Conservation (phyloP, 2,888 invertebrate species). For the Heterodera filipjevi region DNA sequence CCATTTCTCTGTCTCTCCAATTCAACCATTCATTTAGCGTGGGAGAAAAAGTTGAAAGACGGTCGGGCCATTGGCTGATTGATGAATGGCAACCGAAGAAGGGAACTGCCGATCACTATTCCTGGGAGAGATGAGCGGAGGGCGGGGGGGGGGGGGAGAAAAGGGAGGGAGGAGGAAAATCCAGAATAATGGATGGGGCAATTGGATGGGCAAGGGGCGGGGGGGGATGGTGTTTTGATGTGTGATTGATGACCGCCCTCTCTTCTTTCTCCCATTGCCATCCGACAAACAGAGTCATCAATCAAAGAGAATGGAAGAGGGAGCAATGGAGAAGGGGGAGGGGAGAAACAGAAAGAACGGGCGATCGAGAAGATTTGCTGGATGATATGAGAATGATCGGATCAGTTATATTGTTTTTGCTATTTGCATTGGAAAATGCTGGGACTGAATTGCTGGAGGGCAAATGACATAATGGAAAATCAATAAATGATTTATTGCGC, state of each 20-base stretch:
- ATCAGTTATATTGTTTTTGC: not conserved
- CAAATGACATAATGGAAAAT: not conserved
- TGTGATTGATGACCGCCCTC: constrained; percentile 7
- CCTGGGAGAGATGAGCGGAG: not conserved
- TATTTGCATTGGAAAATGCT: not conserved
- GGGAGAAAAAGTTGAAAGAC: not conserved
- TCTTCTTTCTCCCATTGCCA: not conserved
- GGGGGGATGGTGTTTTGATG: constrained; percentile 5
- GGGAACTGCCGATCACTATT: not conserved
- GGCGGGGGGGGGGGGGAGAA: not conserved
- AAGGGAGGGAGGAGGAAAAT: not conserved
- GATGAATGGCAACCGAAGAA: not conserved
- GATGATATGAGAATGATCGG: constrained; percentile 1
- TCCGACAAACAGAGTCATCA: constrained; percentile 20
- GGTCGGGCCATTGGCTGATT: not conserved
- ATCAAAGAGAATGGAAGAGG: not conserved
- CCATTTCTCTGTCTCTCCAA: not conserved
- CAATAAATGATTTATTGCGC: constrained; percentile 12
- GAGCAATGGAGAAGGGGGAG: not conserved
- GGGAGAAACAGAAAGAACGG: not conserved
- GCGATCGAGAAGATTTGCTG: constrained; percentile 1
- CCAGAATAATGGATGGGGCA: not conserved
- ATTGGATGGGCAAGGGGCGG: not conserved
- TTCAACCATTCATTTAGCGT: not conserved
- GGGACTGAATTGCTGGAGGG: not conserved